phyloP scores from a whole-genome alignment of 64 coral and sea anemone genomes.

The Pocillopora damicornis region DNA sequence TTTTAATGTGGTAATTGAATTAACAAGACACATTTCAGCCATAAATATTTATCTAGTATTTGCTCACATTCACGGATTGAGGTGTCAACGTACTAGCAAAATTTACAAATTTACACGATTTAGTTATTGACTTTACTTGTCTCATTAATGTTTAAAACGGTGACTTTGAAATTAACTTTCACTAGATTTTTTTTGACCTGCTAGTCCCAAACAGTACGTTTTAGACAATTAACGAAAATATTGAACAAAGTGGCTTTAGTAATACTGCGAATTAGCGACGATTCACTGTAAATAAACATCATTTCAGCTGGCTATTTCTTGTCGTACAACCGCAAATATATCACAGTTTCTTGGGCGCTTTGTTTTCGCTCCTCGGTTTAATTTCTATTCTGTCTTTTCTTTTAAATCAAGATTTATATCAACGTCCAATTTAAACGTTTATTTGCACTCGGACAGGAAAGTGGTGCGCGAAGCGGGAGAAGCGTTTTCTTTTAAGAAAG shows the following conservation, averaged over 20 bases:
- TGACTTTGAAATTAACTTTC: not conserved
- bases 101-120: not conserved
- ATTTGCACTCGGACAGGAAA: constrained; percentile 29
- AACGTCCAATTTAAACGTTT: not conserved
- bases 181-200: not conserved
- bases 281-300: not conserved
- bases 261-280: not conserved
- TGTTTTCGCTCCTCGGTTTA: not conserved
- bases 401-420: constrained; percentile 9
- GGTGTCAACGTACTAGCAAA: constrained; percentile 4
- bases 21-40: not conserved
- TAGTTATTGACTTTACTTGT: not conserved
- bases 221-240: not conserved
- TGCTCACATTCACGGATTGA: not conserved
- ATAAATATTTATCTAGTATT: constrained; percentile 38
- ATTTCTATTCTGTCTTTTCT: not conserved
- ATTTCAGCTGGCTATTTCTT: not conserved
- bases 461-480: constrained; percentile 2
- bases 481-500: constrained; percentile 33
- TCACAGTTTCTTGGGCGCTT: not conserved
- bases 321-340: not conserved
- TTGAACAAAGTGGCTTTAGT: not conserved
- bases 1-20: constrained; percentile 1
- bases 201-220: not conserved
- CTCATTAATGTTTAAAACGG: not conserved